These are phyloP conservation scores for Acridotheres tristis DNA, from an alignment of 2,797 vertebrate species.

Conservation along the genomic window DNA sequence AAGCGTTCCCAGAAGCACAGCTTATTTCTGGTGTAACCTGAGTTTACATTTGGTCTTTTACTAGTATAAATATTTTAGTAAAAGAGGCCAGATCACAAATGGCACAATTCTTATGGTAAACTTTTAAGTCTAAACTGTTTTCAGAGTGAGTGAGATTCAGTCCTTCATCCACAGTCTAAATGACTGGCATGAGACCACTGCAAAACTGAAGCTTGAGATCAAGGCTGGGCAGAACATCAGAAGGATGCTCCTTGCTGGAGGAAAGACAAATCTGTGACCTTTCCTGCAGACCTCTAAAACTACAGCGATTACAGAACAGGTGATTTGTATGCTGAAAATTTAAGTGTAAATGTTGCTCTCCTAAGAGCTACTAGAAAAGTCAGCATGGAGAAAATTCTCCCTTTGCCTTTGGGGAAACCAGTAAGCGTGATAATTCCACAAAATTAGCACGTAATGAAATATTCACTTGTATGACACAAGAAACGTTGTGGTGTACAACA, in stretches of 20 bases:
- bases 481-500: background rate
- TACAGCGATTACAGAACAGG: background rate
- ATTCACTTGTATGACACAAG: background rate
- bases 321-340: background rate
- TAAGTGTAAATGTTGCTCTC: background rate
- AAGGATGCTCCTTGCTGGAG: background rate
- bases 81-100: slow-evolving; percentile 18
- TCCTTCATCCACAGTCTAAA: background rate
- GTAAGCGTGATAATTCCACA: background rate
- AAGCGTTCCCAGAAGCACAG: background rate
- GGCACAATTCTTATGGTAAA: background rate
- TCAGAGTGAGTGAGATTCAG: background rate
- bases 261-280: background rate
- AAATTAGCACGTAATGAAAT: background rate
- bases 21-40: slow-evolving; percentile 33
- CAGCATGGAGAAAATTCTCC: background rate
- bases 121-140: slow-evolving; percentile 26
- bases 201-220: background rate
- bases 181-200: background rate
- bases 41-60: slow-evolving; percentile 44
- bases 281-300: background rate
- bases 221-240: background rate
- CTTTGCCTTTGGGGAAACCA: background rate
- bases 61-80: slow-evolving; percentile 53
- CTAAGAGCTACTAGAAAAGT: background rate